Evolutionary conservation across 2,888 invertebrate genomes (phyloP).

Genomic region (Hydroisotoma schaefferi): DNA sequence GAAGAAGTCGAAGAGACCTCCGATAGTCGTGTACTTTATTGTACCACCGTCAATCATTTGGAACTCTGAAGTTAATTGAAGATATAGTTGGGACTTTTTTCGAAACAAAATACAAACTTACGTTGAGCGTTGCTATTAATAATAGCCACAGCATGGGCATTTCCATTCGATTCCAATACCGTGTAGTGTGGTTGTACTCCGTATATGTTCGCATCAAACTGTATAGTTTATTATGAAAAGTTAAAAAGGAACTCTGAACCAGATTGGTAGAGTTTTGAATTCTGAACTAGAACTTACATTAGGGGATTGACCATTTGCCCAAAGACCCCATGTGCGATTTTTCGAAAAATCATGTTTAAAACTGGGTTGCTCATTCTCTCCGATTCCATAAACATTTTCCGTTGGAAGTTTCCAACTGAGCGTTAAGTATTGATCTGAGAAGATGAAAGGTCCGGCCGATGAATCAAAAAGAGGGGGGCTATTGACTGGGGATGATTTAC

Average conservation of each 20-base stretch:
- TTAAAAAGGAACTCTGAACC: too few species aligned
- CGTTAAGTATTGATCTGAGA: conserved; percentile 55
- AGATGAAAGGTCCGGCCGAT: conserved; percentile 51
- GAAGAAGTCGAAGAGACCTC: conserved; percentile 76
- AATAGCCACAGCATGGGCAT: conserved; percentile 70
- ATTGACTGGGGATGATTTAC: conserved; percentile 31
- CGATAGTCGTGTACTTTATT: conserved; percentile 74
- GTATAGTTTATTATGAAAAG: conserved; percentile 7
- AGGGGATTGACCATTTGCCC: conserved; percentile 39
- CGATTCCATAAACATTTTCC: conserved; percentile 54
- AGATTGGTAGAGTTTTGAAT: neutral
- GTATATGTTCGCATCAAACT: conserved; percentile 60
- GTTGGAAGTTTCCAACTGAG: conserved; percentile 52
- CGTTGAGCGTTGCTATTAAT: conserved; percentile 80
- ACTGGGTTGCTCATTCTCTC: conserved; percentile 53
- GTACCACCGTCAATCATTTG: conserved; percentile 63
- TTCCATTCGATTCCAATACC: conserved; percentile 65
- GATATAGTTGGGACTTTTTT: neutral
- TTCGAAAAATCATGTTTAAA: conserved; percentile 51
- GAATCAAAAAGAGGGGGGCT: conserved; percentile 47
- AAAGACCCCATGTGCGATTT: conserved; percentile 31
- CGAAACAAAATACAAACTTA: conserved; percentile 12
- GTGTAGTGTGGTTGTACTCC: conserved; percentile 80
- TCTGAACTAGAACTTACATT: conserved; percentile 8
- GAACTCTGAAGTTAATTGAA: conserved; percentile 53